Evolutionary conservation across 2,888 invertebrate species (phyloP).

Genomic region (Pristionchus entomophagus): DNA sequence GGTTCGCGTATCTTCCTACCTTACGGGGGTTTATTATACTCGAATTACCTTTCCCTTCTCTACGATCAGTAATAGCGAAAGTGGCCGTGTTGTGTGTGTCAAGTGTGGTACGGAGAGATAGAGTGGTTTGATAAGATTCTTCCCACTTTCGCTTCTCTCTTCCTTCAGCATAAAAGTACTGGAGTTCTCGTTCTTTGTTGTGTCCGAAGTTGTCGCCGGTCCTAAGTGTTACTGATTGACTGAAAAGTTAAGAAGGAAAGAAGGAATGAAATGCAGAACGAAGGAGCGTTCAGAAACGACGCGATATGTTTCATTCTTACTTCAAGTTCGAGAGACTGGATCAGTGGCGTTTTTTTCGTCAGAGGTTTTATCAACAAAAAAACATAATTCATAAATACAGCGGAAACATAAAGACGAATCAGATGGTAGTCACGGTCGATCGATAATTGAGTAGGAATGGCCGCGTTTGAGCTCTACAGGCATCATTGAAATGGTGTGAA

Average conservation of each 20-base stretch:
- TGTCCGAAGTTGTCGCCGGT: no score
- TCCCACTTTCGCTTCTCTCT: neutral
- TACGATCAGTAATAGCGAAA: slow-evolving; percentile 7
- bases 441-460: neutral
- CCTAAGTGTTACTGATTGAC: no score
- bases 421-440: slow-evolving; percentile 20
- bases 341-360: no score
- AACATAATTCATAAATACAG: slow-evolving; percentile 30
- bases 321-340: no score
- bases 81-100: neutral
- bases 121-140: neutral
- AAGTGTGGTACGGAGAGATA: neutral
- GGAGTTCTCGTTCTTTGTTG: no score
- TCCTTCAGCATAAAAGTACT: neutral
- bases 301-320: no score
- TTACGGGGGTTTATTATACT: neutral
- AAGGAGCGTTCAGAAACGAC: no score
- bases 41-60: neutral
- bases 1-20: neutral
- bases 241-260: no score
- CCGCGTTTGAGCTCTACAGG: neutral
- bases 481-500: neutral
- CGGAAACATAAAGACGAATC: neutral
- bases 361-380: no score
- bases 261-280: no score